Evolutionary conservation across 2,888 invertebrate genomes (phyloP), one percentile per base, ranked within the genome.

Genomic region (Punctoribates punctum): DNA sequence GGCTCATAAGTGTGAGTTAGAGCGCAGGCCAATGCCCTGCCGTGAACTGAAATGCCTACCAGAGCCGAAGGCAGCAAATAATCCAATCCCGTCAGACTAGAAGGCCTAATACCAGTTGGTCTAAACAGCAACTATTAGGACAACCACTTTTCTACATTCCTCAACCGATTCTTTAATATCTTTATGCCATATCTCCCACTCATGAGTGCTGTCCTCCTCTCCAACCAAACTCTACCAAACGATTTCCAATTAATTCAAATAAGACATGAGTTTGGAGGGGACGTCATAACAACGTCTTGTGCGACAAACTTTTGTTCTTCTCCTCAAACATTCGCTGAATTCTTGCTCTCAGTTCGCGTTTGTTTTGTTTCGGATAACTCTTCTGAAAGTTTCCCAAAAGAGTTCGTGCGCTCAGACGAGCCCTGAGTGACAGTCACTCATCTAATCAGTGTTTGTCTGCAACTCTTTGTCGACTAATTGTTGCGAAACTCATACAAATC

Each of bases 111-210:
- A 70, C 42, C 70, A 70, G 70, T 70, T 70, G 70, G 38, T 70
- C 42, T 70, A 62, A 62, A 62, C 17, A 54, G 29, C 62, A 62
- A 62, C 70, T 70, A 70, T 70, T 70, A 70, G 70, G 70, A 70
- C 70, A 70, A 70, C 70, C 70, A 70, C 70, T 70, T 42, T 42
- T 42, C 70, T 42, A 38, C 70, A 70, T 70, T 70, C 70, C 70
- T 70, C 13, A 15, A 11, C 70, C 70, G 15, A 70, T 70, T 62
- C 62, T 62, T 62, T 70, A 70, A 70, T 70, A 70, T 70, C 70
- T 38, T 70, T 62, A 60, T 70, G 70, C 42, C 70, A 70, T 70
- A 70, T 70, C 70, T 70, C 70, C 70, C 70, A 70, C 70, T 70
- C 70, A 70, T 70, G 23, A 70, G 23, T 29, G 20, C 70, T 70